phyloP scores from a whole-genome alignment of 2,888 invertebrate species.

The Sphaeridia pumilis region DNA sequence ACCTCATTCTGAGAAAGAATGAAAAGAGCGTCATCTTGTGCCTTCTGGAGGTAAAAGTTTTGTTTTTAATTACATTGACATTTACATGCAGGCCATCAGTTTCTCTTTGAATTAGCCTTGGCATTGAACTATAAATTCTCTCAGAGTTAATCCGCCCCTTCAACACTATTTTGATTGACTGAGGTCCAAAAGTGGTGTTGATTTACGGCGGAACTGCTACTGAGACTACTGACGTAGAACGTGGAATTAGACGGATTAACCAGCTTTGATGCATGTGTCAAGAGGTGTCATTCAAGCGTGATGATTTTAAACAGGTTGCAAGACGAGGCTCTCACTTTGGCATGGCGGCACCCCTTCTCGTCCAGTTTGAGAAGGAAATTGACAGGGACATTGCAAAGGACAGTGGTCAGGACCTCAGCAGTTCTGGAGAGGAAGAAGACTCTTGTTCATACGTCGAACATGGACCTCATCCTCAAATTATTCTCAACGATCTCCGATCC shows the following conservation, averaged over 20 bases:
- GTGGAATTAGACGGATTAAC: no score
- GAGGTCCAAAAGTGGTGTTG: no score
- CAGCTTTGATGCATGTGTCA: no score
- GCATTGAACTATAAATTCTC: no score
- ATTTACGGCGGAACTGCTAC: no score
- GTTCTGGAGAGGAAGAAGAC: constrained; percentile 39
- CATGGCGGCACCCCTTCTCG: constrained; percentile 79
- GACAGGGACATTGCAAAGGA: constrained; percentile 59
- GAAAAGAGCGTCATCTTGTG: constrained; percentile 92
- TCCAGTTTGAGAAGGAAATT: constrained; percentile 86
- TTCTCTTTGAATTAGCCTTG: no score
- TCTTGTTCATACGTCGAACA: constrained; percentile 49
- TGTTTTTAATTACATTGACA: no score
- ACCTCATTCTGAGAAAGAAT: constrained; percentile 86
- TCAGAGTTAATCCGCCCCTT: no score
- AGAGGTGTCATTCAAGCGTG: no score
- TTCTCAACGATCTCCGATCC: constrained; percentile 86
- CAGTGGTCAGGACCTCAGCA: constrained; percentile 34
- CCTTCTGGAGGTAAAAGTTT: constrained; percentile 62
- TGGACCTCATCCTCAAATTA: constrained; percentile 75
- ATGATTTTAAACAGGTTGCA: constrained; percentile 52
- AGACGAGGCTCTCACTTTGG: constrained; percentile 69
- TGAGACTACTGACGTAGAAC: no score
- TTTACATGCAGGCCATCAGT: no score
- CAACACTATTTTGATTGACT: no score